Conservation (phyloP, 2,113 vertebrate species). For the Pycnonotus jocosus region DNA sequence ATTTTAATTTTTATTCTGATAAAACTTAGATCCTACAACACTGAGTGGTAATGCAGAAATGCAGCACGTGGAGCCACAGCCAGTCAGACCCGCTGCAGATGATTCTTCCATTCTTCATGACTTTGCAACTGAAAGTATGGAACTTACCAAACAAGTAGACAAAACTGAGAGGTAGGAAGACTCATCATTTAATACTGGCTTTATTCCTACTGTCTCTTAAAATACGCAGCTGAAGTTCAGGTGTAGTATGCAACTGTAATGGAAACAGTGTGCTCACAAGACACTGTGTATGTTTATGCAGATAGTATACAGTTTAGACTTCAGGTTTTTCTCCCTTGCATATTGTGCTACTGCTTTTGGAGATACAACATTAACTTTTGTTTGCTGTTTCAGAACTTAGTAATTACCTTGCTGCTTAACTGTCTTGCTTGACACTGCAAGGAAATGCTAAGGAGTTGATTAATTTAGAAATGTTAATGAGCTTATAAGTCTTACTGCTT, state of each 20-base stretch:
- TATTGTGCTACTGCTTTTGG: neutral
- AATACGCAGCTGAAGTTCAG: neutral
- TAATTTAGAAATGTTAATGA: neutral
- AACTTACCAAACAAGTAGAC: neutral
- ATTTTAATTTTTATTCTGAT: constrained; percentile 9
- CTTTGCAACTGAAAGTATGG: neutral
- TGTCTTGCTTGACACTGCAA: neutral
- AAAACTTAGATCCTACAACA: neutral
- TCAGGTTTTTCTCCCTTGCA: neutral
- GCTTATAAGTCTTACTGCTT: neutral
- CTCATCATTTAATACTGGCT: neutral
- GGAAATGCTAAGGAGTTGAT: neutral
- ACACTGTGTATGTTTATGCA: neutral
- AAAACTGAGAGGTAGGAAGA: constrained; percentile 47
- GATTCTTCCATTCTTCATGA: neutral
- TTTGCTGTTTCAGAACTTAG: neutral
- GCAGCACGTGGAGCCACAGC: constrained; percentile 4
- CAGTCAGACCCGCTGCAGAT: neutral
- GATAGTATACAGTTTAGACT: neutral
- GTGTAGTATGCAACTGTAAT: rapidly evolving
- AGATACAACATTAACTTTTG: neutral
- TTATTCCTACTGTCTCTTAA: neutral
- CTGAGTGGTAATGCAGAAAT: constrained; percentile 1
- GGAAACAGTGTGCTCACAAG: neutral
- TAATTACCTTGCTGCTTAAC: neutral